Conservation (phyloP, 2,113 vertebrate species). For the Xyliphius kryptos region DNA sequence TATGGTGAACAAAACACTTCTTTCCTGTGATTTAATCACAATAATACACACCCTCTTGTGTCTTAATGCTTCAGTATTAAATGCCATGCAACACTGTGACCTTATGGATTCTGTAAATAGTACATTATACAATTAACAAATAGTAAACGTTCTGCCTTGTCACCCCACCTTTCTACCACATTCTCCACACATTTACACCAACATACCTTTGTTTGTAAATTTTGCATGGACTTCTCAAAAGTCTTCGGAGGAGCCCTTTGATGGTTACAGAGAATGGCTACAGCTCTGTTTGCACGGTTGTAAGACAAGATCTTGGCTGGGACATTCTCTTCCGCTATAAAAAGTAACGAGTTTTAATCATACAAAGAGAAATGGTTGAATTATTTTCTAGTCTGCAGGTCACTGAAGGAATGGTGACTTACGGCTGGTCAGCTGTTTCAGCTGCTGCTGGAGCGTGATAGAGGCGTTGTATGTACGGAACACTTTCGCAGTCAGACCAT, state of each 20-base stretch:
- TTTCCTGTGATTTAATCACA: too few relatives aligned
- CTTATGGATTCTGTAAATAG: too few relatives aligned
- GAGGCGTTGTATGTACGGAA: constrained; percentile 99
- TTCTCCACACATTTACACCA: not conserved
- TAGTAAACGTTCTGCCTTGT: too few relatives aligned
- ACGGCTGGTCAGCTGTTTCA: constrained; percentile 89
- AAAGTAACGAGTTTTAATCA: not conserved
- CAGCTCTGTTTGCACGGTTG: constrained; percentile 95
- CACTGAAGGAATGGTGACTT: constrained; percentile 41
- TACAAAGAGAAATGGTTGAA: too few relatives aligned
- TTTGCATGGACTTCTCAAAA: constrained; percentile 98
- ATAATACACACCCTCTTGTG: too few relatives aligned
- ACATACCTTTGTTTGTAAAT: constrained; percentile 85
- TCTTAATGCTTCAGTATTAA: too few relatives aligned
- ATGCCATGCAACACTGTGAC: too few relatives aligned
- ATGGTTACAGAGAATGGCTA: constrained; percentile 98
- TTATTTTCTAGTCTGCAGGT: not conserved
- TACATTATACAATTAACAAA: too few relatives aligned
- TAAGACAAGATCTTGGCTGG: constrained; percentile 96
- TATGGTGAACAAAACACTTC: too few relatives aligned
- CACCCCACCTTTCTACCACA: too few relatives aligned
- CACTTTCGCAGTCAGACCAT: constrained; percentile 95
- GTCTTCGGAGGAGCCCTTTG: constrained; percentile 97
- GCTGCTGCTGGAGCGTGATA: constrained; percentile 93
- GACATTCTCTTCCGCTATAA: constrained; percentile 84